Conservation (phyloP, 2,888 invertebrate genomes). For the Trissonchulus latispiculum region DNA sequence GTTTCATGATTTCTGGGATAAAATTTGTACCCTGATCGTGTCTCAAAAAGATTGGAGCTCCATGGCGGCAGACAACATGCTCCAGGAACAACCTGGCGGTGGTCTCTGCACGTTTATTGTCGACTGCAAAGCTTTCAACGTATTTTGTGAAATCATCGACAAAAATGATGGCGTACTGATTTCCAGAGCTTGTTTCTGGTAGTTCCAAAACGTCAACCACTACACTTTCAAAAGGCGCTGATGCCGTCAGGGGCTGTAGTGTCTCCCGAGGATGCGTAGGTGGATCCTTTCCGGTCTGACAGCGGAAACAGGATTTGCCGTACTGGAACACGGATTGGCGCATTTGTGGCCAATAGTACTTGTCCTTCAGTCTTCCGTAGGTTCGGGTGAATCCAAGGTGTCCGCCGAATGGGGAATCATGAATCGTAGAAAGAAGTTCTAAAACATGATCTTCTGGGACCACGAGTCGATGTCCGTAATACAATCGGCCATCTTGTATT, state of each 20-base stretch:
- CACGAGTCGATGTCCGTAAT: neutral
- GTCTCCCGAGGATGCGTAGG: neutral
- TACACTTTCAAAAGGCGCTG: neutral
- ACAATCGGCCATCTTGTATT: neutral
- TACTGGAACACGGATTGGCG: neutral
- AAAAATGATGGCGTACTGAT: neutral
- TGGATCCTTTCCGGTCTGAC: constrained; percentile 1
- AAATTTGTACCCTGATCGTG: constrained; percentile 1
- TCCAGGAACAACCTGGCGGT: neutral
- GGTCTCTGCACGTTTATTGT: neutral
- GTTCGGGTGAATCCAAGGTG: neutral
- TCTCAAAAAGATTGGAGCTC: neutral
- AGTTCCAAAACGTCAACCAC: constrained; percentile 2
- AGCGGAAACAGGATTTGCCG: neutral
- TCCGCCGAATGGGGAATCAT: neutral
- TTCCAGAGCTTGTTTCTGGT: neutral
- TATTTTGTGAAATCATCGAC: constrained; percentile 1
- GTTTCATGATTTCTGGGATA: neutral
- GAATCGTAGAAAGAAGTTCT: neutral
- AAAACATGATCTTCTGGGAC: neutral
- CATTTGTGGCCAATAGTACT: neutral
- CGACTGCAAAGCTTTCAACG: neutral
- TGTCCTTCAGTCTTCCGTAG: neutral
- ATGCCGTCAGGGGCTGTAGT: neutral
- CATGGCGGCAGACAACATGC: neutral